Evolutionary conservation across 2,797 vertebrate genomes (phyloP).

Genomic region (Hemitrygon akajei): DNA sequence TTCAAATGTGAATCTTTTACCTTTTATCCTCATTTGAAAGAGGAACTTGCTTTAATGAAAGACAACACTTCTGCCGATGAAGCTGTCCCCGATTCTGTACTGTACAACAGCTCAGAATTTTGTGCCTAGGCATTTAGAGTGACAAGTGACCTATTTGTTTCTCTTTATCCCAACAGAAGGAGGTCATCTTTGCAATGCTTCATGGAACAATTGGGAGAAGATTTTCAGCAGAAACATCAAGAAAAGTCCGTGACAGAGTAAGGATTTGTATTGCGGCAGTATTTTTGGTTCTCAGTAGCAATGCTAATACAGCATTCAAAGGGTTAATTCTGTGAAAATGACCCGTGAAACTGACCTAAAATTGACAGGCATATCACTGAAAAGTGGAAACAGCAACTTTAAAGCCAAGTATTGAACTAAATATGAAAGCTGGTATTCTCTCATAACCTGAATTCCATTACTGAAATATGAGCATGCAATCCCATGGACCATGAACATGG

Average conservation of each 20-base stretch:
- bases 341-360: slow-evolving; percentile 36
- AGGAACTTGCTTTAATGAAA: too few relatives aligned
- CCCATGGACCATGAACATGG: slow-evolving; percentile 45
- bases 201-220: background rate
- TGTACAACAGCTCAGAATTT: too few relatives aligned
- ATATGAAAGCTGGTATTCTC: slow-evolving; percentile 37
- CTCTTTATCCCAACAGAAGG: background rate
- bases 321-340: slow-evolving; percentile 24
- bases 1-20: too few relatives aligned
- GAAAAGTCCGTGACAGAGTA: background rate
- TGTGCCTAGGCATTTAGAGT: too few relatives aligned
- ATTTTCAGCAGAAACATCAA: background rate
- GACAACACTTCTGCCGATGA: too few relatives aligned
- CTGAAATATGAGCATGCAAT: slow-evolving; percentile 46
- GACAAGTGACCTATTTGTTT: too few relatives aligned
- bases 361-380: slow-evolving; percentile 17
- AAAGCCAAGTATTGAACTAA: slow-evolving; percentile 29
- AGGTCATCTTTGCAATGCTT: background rate
- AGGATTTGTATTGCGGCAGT: background rate
- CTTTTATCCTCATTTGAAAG: too few relatives aligned
- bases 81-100: too few relatives aligned
- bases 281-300: background rate
- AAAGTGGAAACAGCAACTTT: slow-evolving; percentile 27
- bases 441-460: slow-evolving; percentile 41
- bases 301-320: background rate